phyloP scores from a whole-genome alignment of 2,797 vertebrate genomes.

The Thalassophryne amazonica region DNA sequence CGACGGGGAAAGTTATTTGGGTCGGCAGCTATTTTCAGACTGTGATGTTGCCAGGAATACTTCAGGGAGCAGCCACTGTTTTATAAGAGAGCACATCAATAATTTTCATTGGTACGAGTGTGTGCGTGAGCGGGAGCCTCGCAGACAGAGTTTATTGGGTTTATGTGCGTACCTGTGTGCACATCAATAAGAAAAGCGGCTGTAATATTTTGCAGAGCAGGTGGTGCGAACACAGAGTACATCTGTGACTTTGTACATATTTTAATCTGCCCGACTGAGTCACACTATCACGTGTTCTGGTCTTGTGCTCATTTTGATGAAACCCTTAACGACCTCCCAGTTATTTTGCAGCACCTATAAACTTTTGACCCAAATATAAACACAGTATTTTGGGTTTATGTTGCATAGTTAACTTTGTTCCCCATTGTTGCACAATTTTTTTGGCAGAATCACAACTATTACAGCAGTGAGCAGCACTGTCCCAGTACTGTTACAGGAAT shows the following conservation, averaged over 20 bases:
- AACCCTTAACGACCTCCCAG: slow-evolving; percentile 3
- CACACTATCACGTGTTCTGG: neutral
- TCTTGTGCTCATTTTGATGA: slow-evolving; percentile 1
- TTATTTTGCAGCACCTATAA: slow-evolving; percentile 38
- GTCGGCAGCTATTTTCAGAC: slow-evolving; percentile 80
- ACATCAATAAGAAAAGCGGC: slow-evolving; percentile 1
- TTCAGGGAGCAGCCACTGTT: slow-evolving; percentile 77
- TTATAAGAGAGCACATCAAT: slow-evolving; percentile 81
- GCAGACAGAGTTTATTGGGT: slow-evolving; percentile 53
- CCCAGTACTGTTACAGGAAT: too few relatives aligned
- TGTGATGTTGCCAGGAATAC: slow-evolving; percentile 81
- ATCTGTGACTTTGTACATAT: neutral
- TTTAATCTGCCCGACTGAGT: neutral
- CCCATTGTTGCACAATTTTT: too few relatives aligned
- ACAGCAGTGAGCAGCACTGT: too few relatives aligned
- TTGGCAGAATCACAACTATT: too few relatives aligned
- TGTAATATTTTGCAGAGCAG: slow-evolving; percentile 31
- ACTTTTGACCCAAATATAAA: slow-evolving; percentile 18
- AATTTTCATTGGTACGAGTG: slow-evolving; percentile 66
- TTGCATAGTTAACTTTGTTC: too few relatives aligned
- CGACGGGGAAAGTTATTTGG: slow-evolving; percentile 77
- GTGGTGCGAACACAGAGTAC: slow-evolving; percentile 1
- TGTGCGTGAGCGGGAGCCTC: slow-evolving; percentile 21
- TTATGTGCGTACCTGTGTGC: slow-evolving; percentile 32
- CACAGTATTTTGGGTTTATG: neutral